Base-by-base conservation (phyloP, 2,888 invertebrate genomes). In the Crocallis elinguaria region DNA sequence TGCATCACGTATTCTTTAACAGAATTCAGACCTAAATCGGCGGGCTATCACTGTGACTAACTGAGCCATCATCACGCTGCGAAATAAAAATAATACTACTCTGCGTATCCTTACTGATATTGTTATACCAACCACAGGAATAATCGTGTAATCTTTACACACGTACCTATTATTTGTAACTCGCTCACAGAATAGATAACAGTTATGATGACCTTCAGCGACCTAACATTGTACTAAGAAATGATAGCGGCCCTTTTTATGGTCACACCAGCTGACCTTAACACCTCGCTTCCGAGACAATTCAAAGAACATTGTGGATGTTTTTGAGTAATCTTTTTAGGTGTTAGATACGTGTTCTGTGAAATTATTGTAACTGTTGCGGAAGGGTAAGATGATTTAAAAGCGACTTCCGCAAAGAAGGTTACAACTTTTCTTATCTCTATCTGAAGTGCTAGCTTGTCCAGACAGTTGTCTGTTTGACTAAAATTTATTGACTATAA, bases 251-350 rank as follows among this genome's bases (percentile, higher is more conserved):
- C 48, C 49, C 33, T 37, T 35, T 49, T 54, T 39, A 27, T 12
- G 30, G 16, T 17, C 14, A 52, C 35, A 41, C 42, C 37, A 8
- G 50, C 17, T 66, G 71, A 68, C 69, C 70, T 57, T 62, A 55
- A 55, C 72, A 76, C 75, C 75, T 67, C 68, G 50, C 68, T 71
- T 79, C 78, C 79, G 67, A 75, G 29, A 49, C 37, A 55, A 56
- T 84, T 80, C 79, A 73, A 17, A 53, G 81, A 82, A 82, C 49
- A 66, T 45, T 13, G n/a, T n/a, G 13, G 30, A 35, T 21, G 19
- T 29, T 45, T 12, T 23, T 19, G 42, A 41, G 44, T 43, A 50
- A 30, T 38, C 17, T 30, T 25, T 7, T 14, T 38, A 13, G 11
- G 23, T 37, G 16, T 32, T 17, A 42, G 48, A 54, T 57, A 54